These are phyloP conservation scores for Parauchenoglanis ngamensis DNA, from an alignment of 2,797 vertebrate species.

Conservation along the genomic window DNA sequence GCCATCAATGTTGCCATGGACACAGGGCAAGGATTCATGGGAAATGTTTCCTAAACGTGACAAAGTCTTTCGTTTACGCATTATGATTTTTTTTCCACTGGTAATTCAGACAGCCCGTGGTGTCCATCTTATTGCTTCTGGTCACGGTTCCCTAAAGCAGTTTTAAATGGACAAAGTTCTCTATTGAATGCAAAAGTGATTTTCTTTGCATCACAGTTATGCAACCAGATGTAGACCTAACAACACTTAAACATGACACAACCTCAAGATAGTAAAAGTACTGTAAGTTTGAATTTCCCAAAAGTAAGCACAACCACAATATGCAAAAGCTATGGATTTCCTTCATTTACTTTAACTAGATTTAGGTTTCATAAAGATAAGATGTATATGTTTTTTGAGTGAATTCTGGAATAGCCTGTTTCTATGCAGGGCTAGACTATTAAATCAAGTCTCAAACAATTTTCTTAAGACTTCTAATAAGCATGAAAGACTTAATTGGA, in stretches of 20 bases:
- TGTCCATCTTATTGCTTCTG: conserved; percentile 2
- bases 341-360: neutral
- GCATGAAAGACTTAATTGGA: neutral
- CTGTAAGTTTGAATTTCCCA: neutral
- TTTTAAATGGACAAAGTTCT: neutral
- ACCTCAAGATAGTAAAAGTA: neutral
- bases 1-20: conserved; percentile 49
- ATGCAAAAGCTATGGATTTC: neutral
- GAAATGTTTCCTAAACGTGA: conserved; percentile 52
- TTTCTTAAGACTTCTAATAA: neutral
- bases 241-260: neutral
- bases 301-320: neutral
- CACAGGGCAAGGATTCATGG: conserved; percentile 38
- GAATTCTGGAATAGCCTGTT: neutral
- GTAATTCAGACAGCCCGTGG: conserved; percentile 20
- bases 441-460: neutral
- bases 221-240: neutral
- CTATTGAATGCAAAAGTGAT: neutral
- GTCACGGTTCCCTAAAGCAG: neutral
- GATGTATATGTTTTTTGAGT: neutral
- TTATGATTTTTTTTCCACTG: conserved; percentile 22
- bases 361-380: neutral
- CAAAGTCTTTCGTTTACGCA: conserved; percentile 47
- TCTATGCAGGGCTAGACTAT: neutral
- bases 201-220: neutral